Evolutionary conservation across 2,888 invertebrate species (phyloP).

Genomic region (Volucella bombylans): DNA sequence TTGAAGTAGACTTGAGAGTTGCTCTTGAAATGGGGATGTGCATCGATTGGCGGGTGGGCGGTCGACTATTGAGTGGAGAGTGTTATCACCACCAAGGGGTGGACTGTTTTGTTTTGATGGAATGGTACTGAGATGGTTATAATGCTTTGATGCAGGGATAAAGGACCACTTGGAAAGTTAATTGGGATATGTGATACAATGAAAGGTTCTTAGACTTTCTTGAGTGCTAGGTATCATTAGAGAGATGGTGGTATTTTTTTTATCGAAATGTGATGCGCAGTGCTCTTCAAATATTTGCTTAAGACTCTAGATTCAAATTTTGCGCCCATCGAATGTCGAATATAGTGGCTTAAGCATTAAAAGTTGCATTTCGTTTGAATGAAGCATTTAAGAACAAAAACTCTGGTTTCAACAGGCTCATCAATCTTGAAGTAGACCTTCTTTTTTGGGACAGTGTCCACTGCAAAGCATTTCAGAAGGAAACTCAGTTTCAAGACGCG

Average conservation of each 20-base stretch:
- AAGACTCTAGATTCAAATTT: too few species aligned
- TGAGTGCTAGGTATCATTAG: constrained; percentile 44
- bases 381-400: too few species aligned
- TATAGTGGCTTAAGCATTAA: too few species aligned
- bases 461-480: too few species aligned
- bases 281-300: neutral
- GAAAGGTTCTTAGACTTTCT: constrained; percentile 7
- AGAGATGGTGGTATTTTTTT: constrained; percentile 15
- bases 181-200: constrained; percentile 68
- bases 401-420: too few species aligned
- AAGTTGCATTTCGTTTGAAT: too few species aligned
- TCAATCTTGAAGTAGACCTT: too few species aligned
- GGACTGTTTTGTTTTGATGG: constrained; percentile 25
- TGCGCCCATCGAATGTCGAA: too few species aligned
- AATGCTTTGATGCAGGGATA: constrained; percentile 63
- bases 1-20: constrained; percentile 51
- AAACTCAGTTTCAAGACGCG: too few species aligned
- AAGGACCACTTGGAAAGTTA: constrained; percentile 59
- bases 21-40: constrained; percentile 42
- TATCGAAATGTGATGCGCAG: constrained; percentile 17
- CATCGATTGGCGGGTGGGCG: constrained; percentile 29
- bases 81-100: constrained; percentile 39
- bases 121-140: constrained; percentile 38
- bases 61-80: constrained; percentile 25
- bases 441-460: too few species aligned